Conservation (phyloP, 2,888 invertebrate species). For the Drosophila anceps region DNA sequence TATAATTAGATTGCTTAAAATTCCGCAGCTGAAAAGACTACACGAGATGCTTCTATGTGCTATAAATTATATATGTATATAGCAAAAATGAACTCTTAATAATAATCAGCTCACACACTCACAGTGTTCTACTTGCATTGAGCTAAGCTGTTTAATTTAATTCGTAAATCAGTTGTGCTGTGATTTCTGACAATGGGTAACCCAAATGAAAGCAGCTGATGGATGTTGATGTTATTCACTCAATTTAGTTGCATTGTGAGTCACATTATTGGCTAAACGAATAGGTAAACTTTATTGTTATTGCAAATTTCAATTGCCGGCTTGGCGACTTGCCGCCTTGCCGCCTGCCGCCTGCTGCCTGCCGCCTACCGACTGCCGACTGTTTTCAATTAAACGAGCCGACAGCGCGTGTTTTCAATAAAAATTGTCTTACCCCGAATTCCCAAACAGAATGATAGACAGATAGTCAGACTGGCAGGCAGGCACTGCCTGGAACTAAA, state of each 20-base stretch:
- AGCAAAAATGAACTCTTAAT: background rate
- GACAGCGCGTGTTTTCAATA: conserved; percentile 75
- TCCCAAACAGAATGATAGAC: conserved; percentile 12
- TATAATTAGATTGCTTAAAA: conserved; percentile 5
- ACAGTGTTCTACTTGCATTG: background rate
- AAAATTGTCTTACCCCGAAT: conserved; percentile 24
- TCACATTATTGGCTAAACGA: conserved; percentile 50
- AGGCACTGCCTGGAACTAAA: conserved; percentile 49
- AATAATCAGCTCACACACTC: background rate
- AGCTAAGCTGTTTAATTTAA: conserved; percentile 2
- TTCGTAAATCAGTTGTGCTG: conserved; percentile 11
- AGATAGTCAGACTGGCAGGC: conserved; percentile 43
- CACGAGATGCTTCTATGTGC: background rate
- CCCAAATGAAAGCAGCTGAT: conserved; percentile 45
- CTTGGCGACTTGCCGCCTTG: conserved; percentile 24
- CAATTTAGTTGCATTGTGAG: conserved; percentile 41
- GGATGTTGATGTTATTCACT: conserved; percentile 29
- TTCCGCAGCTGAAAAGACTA: background rate
- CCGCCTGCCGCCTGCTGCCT: background rate
- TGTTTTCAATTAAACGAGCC: conserved; percentile 65
- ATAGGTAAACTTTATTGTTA: conserved; percentile 54
- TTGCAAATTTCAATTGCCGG: conserved; percentile 60
- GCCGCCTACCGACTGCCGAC: background rate
- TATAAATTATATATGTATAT: background rate
- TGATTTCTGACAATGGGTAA: conserved; percentile 15